These are phyloP conservation scores for Pristiophorus japonicus DNA, from an alignment of 2,113 vertebrate species.

Conservation along the genomic window DNA sequence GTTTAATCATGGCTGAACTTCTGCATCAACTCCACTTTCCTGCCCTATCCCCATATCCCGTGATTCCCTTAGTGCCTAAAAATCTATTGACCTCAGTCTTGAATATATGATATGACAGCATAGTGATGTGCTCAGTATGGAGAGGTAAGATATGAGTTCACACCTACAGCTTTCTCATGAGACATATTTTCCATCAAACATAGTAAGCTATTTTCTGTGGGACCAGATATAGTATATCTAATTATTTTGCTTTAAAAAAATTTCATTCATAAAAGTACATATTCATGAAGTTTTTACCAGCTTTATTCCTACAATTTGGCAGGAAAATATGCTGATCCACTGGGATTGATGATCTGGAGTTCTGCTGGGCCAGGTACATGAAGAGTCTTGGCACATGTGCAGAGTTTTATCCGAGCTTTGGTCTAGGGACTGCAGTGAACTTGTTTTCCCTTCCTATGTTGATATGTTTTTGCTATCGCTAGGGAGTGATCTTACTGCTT, in stretches of 20 bases:
- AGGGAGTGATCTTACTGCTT: neutral
- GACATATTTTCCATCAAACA: neutral
- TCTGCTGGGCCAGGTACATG: neutral
- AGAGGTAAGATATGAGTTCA: neutral
- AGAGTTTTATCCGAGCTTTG: neutral
- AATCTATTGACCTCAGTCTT: no score
- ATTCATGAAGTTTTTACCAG: neutral
- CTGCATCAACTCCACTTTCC: no score
- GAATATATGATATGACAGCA: neutral
- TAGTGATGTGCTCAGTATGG: no score
- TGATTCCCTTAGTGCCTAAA: no score
- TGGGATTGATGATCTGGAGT: neutral
- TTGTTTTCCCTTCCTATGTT: neutral
- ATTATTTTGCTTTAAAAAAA: neutral
- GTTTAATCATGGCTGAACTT: no score
- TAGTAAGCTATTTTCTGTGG: neutral
- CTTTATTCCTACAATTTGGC: neutral
- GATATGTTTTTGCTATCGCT: neutral
- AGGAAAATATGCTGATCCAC: neutral
- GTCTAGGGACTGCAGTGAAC: neutral
- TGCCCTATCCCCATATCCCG: no score
- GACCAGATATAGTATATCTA: neutral
- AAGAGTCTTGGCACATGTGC: neutral
- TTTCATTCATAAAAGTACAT: neutral
- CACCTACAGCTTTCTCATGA: neutral